Conservation (phyloP, 2,888 invertebrate genomes). For the Asteroscopus sphinx region DNA sequence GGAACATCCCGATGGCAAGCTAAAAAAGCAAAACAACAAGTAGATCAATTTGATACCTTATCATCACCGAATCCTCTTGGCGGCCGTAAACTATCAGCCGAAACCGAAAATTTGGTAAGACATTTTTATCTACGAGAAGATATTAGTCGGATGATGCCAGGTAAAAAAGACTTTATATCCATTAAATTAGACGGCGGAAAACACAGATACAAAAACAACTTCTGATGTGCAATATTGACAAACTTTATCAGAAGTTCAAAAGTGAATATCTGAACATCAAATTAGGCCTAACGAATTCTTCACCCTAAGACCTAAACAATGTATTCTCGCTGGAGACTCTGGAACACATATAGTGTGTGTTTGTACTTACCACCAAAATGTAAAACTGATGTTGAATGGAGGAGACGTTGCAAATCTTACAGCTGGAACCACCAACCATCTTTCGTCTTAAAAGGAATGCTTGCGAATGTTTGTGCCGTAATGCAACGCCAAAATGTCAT, state of each 20-base stretch:
- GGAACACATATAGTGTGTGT: slow-evolving; percentile 49
- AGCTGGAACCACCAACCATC: slow-evolving; percentile 39
- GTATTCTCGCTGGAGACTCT: slow-evolving; percentile 45
- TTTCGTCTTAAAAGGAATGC: slow-evolving; percentile 20
- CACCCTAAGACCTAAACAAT: slow-evolving; percentile 44
- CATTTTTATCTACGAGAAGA: slow-evolving; percentile 8
- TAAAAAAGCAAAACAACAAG: slow-evolving; percentile 49
- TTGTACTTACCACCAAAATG: slow-evolving; percentile 41
- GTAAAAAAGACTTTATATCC: slow-evolving; percentile 14
- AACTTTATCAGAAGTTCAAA: slow-evolving; percentile 5
- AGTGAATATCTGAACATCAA: not conserved
- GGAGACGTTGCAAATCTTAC: slow-evolving; percentile 44
- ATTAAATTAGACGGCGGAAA: slow-evolving; percentile 8
- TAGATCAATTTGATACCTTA: slow-evolving; percentile 45
- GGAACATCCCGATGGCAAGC: slow-evolving; percentile 52
- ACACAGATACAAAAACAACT: slow-evolving; percentile 6
- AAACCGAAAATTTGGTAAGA: slow-evolving; percentile 8
- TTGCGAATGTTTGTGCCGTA: not conserved
- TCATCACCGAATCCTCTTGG: slow-evolving; percentile 46
- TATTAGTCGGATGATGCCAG: slow-evolving; percentile 5
- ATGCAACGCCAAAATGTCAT: not conserved
- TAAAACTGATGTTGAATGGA: slow-evolving; percentile 39
- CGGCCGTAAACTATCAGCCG: slow-evolving; percentile 31
- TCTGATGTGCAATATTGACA: slow-evolving; percentile 1
- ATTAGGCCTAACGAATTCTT: slow-evolving; percentile 5